Evolutionary conservation across 2,797 vertebrate genomes (phyloP), one percentile per base, ranked within the genome.

Genomic region (Protosalanx chinensis): DNA sequence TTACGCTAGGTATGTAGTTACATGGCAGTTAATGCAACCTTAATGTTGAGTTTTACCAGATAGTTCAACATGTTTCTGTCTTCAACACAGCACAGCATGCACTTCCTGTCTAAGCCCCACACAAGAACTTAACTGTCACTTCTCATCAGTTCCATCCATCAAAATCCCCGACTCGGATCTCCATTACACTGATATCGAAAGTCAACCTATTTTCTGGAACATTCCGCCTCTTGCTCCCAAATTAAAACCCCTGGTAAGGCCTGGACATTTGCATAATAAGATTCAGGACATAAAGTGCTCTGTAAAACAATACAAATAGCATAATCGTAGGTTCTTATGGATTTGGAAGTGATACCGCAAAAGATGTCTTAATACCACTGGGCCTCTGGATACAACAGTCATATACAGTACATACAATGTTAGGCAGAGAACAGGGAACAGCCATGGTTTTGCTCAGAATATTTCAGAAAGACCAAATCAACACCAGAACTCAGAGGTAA

Each of bases 221-320:
- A 56, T 56, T 56, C 51, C 51, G n/a, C 16, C 1, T 56, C 51
- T 16, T 53, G 15, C 18, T 5, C 15, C 51, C 16, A 56, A n/a
- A n/a, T n/a, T 56, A 4, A 56, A 56, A 56, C 18, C 18, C 51
- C 49, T 13, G 49, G 49, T 51, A 18, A n/a, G 15, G 46, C 53
- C 49, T 30, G 65, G 5, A 51, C 51, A 49, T 16, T 67, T 67
- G 65, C 49, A 67, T 67, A 56, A 67, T 67, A 67, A 67, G 15
- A 53, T 56, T 53, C 46, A 51, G 49, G 33, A 51, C 30, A 41
- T 66, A 67, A 67, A 53, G 65, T 67, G 65, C 65, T n/a, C 46
- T 67, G 65, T 51, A 32, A 13, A 33, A 35, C 67, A 68, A 79
- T 62, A 10, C 60, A 70, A 10, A 29, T 62, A 32, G 6, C 7